Conservation (phyloP, 2,797 vertebrate species). For the Potorous gilbertii region DNA sequence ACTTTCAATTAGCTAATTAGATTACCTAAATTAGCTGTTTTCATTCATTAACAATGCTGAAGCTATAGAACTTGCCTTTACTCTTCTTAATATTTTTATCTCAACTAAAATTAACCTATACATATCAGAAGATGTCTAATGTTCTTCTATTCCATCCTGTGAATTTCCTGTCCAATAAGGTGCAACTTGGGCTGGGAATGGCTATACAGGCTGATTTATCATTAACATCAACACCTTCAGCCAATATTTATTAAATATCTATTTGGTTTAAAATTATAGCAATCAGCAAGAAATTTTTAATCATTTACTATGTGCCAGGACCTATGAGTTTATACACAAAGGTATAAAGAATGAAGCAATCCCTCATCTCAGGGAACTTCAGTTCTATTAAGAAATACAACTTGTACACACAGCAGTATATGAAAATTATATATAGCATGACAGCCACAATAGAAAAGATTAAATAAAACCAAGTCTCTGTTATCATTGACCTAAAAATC, state of each 20-base stretch:
- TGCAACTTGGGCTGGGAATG: neutral
- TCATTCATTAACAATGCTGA: constrained; percentile 50
- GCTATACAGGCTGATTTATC: neutral
- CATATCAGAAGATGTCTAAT: neutral
- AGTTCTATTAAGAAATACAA: neutral
- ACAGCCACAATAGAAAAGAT: neutral
- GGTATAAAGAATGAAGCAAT: neutral
- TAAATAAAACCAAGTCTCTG: neutral
- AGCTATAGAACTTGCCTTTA: constrained; percentile 26
- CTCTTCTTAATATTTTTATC: neutral
- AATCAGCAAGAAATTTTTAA: neutral
- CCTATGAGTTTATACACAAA: neutral
- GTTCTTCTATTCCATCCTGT: neutral
- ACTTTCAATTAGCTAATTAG: constrained; percentile 72
- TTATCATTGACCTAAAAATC: neutral
- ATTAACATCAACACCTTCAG: neutral
- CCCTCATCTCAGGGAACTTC: neutral
- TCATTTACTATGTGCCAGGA: neutral
- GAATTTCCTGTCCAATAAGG: constrained; percentile 6
- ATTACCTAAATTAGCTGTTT: constrained; percentile 62
- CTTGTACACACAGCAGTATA: neutral
- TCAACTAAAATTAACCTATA: constrained; percentile 3
- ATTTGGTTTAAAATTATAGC: neutral
- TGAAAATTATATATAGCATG: neutral
- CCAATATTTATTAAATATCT: neutral